phyloP scores from a whole-genome alignment of 92 coral and sea anemone species.

The Phenganax stokvisi region DNA sequence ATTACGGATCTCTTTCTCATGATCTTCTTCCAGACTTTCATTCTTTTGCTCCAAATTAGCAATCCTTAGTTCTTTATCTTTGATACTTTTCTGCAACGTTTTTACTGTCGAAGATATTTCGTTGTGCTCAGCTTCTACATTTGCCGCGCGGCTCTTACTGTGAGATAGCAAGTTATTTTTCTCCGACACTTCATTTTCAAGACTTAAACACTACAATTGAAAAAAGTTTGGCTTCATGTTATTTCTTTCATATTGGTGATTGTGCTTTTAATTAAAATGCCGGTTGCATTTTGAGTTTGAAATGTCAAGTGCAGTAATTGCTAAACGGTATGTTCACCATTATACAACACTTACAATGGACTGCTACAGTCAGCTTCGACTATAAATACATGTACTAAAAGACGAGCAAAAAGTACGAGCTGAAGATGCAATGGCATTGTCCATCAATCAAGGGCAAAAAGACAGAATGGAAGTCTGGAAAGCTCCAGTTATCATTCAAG shows the following conservation, averaged over 20 bases:
- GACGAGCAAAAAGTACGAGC: too few relatives aligned
- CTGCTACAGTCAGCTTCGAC: too few relatives aligned
- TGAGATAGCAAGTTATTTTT: constrained; percentile 55
- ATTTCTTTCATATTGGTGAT: too few relatives aligned
- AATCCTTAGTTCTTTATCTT: constrained; percentile 80
- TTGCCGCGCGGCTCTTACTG: constrained; percentile 61
- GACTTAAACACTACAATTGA: constrained; percentile 58
- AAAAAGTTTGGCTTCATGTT: too few relatives aligned
- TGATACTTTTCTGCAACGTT: constrained; percentile 69
- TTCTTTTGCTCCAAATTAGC: constrained; percentile 35
- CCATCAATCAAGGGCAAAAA: background rate
- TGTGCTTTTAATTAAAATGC: too few relatives aligned
- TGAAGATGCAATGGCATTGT: too few relatives aligned
- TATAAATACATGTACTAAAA: too few relatives aligned
- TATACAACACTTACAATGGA: too few relatives aligned
- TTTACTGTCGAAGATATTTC: constrained; percentile 65
- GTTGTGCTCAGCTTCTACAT: constrained; percentile 69
- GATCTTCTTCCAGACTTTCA: constrained; percentile 24
- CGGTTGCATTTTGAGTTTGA: too few relatives aligned
- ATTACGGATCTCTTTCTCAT: constrained; percentile 19
- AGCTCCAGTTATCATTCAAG: background rate
- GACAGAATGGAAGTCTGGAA: background rate
- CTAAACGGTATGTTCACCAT: too few relatives aligned
- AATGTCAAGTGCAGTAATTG: too few relatives aligned
- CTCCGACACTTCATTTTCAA: constrained; percentile 77